Evolutionary conservation across 2,888 invertebrate genomes (phyloP).

Genomic region (Ennomos quercinarius): DNA sequence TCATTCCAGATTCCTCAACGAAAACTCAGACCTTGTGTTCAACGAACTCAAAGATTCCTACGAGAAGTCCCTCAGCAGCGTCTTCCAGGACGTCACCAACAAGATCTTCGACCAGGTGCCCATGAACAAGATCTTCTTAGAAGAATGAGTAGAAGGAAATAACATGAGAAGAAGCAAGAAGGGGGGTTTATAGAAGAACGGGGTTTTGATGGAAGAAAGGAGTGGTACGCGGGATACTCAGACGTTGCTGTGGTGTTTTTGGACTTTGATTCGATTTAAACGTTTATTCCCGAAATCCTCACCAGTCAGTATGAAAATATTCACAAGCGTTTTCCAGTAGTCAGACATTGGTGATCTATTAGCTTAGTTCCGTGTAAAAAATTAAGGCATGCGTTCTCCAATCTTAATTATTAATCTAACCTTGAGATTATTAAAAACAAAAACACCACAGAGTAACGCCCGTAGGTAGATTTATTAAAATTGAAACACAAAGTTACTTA

Average conservation of each 20-base stretch:
- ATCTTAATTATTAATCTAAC: no score
- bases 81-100: constrained; percentile 88
- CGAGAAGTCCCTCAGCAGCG: constrained; percentile 87
- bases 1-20: constrained; percentile 85
- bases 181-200: no score
- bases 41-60: constrained; percentile 88
- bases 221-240: no score
- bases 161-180: no score
- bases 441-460: not conserved
- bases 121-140: constrained; percentile 87
- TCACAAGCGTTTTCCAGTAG: no score
- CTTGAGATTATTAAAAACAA: no score
- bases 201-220: no score
- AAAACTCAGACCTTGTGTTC: constrained; percentile 88
- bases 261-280: not conserved
- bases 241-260: not conserved
- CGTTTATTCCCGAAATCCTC: no score
- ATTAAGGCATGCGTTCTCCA: no score
- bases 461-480: constrained; percentile 6
- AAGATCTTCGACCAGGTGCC: constrained; percentile 89
- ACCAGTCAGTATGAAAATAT: no score
- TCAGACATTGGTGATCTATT: no score
- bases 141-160: constrained; percentile 48
- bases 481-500: constrained; percentile 18
- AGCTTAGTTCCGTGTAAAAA: no score